phyloP scores from a whole-genome alignment of 1,140 invertebrate genomes.

The Lethrus apterus region DNA sequence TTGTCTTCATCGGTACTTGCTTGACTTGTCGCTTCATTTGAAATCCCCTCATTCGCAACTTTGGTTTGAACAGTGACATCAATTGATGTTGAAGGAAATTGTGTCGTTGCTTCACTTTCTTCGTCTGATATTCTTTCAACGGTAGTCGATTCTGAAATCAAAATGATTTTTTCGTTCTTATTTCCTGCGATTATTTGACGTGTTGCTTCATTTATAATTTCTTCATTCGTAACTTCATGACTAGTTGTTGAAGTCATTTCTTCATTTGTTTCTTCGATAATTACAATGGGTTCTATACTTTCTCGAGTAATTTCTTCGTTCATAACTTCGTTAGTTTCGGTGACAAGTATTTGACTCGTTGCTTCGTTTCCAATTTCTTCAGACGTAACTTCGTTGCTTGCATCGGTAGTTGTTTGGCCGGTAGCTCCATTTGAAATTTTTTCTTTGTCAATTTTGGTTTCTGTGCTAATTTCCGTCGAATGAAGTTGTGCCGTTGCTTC shows the following conservation, averaged over 20 bases:
- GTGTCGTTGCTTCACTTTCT: not conserved
- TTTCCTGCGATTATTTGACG: too few species aligned
- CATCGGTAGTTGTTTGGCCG: not conserved
- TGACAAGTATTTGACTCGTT: not conserved
- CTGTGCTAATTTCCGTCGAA: too few species aligned
- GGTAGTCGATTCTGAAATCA: too few species aligned
- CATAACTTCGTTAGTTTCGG: too few species aligned
- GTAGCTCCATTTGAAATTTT: not conserved
- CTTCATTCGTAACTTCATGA: too few species aligned
- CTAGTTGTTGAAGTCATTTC: not conserved
- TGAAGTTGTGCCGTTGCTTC: too few species aligned
- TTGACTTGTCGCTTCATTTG: not conserved
- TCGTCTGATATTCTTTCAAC: not conserved
- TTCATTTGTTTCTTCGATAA: too few species aligned
- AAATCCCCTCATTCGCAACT: too few species aligned
- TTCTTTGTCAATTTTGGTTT: not conserved
- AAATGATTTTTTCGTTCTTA: too few species aligned
- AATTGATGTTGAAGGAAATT: not conserved
- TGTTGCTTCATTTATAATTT: conserved; percentile 5
- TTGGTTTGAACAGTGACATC: not conserved
- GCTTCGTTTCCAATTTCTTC: not conserved
- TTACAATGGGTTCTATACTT: too few species aligned
- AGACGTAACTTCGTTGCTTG: not conserved
- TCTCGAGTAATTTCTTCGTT: too few species aligned
- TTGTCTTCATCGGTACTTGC: not conserved